Conservation (phyloP, 2,113 vertebrate species). For the human region DNA sequence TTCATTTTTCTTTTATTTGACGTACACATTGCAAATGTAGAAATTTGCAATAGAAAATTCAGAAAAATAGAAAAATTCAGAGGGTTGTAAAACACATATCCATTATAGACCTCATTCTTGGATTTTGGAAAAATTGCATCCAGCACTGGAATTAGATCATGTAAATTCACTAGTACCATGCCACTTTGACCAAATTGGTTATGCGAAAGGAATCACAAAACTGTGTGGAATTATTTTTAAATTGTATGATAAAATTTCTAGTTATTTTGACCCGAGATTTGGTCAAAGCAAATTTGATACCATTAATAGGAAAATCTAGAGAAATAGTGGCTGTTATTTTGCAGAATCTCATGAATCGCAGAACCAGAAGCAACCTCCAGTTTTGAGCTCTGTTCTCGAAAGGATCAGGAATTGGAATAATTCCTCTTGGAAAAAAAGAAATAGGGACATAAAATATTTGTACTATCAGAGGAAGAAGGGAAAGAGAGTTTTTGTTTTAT, state of each 20-base stretch:
- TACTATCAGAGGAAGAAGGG: background rate
- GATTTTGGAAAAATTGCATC: background rate
- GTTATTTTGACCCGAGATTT: constrained; percentile 5
- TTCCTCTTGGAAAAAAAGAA: constrained; percentile 35
- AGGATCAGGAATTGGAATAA: background rate
- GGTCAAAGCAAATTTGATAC: background rate
- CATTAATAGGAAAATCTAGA: background rate
- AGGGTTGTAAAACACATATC: constrained; percentile 2
- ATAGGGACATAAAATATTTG: background rate
- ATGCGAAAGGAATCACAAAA: background rate
- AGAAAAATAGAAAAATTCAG: background rate
- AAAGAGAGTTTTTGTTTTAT: background rate
- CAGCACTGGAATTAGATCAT: background rate
- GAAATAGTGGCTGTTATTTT: background rate
- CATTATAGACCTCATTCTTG: background rate
- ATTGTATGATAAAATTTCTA: background rate
- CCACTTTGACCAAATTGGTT: background rate
- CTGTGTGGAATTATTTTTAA: background rate
- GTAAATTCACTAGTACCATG: background rate
- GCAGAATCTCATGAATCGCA: background rate
- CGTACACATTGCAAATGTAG: background rate
- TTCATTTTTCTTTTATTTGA: background rate
- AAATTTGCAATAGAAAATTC: no score
- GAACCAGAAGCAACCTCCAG: background rate
- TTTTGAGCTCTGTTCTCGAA: background rate